Base-by-base conservation (phyloP, 2,888 invertebrate genomes). In the Spilosoma lubricipeda region DNA sequence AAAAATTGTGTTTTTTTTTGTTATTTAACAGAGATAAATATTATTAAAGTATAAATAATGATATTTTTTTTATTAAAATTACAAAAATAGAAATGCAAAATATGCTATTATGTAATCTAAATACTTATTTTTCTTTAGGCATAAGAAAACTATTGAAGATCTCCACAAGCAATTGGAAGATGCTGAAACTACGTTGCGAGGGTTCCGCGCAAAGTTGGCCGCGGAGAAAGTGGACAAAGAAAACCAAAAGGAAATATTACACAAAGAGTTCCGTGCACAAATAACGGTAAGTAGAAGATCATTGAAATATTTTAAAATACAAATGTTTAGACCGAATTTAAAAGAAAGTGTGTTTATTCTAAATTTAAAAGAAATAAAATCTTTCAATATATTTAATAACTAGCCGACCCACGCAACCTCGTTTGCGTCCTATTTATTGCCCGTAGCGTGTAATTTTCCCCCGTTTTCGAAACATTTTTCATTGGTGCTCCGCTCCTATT, bases 201-300 rank as follows among this genome's bases (percentile, higher is more conserved):
- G 93, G 0, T 95, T 93, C 86, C 89, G 94, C 39, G 93, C 93
- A 0, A 95, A 96, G 73, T 78, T 96, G n/a, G 93, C 95, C 0
- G 94, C 94, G 0, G 96, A 96, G 82, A 88, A 96, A 67, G 79
- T 93, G 0, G 94, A 96, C 73, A 95, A 95, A 72, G 95, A 96
- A 66, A 91, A 93, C 20, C 95, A 94, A 82, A 93, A 88, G 36
- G 94, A 94, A 3, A 87, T 84, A 42, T 76, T 94, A 33, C 94
- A 94, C n/a, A 93, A 92, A 65, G 96, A 96, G 76, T 93, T 94
- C 72, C 89, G 90, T 18, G 82, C 88, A 3, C 93, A 96, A 78
- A 79, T 95, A 5, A 85, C 89, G 78, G 95, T 96, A 78, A 79
- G 93, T 89, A 27, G 68, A 5, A 13, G 45, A 66, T 66, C 42